phyloP scores from a whole-genome alignment of 2,888 invertebrate genomes.

The Coelogynopora nodosa region DNA sequence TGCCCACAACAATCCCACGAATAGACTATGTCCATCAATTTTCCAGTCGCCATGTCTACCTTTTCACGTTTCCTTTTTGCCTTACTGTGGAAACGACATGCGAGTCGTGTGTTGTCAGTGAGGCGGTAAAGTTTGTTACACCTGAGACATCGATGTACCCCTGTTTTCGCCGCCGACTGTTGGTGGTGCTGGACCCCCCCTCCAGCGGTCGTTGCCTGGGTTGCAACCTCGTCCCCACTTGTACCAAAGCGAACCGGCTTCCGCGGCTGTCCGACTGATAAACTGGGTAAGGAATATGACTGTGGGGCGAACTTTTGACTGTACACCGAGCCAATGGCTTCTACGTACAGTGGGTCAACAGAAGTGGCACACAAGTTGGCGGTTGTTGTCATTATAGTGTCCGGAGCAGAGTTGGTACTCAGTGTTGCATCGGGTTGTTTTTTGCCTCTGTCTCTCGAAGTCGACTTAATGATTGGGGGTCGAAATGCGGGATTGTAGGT shows the following conservation, averaged over 20 bases:
- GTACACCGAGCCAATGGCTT: background rate
- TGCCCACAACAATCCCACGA: constrained; percentile 57
- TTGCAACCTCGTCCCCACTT: background rate
- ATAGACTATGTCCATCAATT: constrained; percentile 52
- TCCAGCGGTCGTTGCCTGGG: background rate
- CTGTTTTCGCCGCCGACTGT: constrained; percentile 1
- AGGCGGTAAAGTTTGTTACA: constrained; percentile 56
- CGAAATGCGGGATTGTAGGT: background rate
- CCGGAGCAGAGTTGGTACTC: background rate
- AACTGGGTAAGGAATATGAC: background rate
- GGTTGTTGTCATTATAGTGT: background rate
- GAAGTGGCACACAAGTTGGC: background rate
- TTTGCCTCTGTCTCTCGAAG: background rate
- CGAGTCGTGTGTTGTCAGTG: constrained; percentile 56
- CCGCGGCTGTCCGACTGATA: background rate
- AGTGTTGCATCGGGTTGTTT: background rate
- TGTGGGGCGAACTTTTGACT: background rate
- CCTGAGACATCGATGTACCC: constrained; percentile 51
- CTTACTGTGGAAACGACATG: constrained; percentile 56
- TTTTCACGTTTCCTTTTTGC: constrained; percentile 55
- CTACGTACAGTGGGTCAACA: background rate
- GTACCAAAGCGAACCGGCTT: background rate
- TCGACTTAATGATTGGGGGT: background rate
- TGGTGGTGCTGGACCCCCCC: too few species aligned
- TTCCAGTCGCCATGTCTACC: constrained; percentile 52